These are phyloP conservation scores for Diogma glabrata DNA, from an alignment of 2,888 invertebrate genomes.

Conservation along the genomic window DNA sequence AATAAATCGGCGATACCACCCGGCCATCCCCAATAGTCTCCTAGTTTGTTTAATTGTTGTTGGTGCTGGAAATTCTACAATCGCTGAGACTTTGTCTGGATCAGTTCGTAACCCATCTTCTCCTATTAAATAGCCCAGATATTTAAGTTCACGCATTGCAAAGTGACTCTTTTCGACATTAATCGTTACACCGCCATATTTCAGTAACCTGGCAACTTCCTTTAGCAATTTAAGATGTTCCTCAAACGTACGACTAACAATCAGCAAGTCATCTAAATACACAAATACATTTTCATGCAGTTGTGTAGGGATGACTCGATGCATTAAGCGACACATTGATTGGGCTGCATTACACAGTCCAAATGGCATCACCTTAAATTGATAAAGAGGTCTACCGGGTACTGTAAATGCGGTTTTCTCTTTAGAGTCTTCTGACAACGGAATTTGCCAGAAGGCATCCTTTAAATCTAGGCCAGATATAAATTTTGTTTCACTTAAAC, in stretches of 20 bases:
- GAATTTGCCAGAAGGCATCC: neutral
- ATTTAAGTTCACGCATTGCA: too few relatives aligned
- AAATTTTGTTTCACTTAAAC: neutral
- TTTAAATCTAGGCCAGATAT: neutral
- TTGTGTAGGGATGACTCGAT: neutral
- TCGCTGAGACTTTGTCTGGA: too few relatives aligned
- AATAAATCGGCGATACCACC: too few relatives aligned
- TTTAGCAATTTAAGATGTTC: neutral
- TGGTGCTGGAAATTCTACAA: too few relatives aligned
- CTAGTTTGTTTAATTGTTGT: too few relatives aligned
- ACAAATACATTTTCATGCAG: neutral
- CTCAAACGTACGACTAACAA: neutral
- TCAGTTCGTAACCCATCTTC: too few relatives aligned
- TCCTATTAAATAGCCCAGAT: too few relatives aligned
- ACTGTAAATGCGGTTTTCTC: conserved; percentile 3
- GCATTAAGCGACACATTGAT: neutral
- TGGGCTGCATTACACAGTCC: neutral
- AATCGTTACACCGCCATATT: too few relatives aligned
- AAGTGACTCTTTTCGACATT: too few relatives aligned
- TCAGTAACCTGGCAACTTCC: neutral
- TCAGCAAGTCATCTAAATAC: neutral
- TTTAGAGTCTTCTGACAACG: neutral
- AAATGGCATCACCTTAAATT: neutral
- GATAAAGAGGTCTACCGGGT: neutral
- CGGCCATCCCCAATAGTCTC: too few relatives aligned